A percentile compares a stretch with the other conserved stretches of the same genome.
Evolutionary conservation across 2,797 vertebrate species (phyloP).

Genomic region (Aselliscus stoliczkanus): DNA sequence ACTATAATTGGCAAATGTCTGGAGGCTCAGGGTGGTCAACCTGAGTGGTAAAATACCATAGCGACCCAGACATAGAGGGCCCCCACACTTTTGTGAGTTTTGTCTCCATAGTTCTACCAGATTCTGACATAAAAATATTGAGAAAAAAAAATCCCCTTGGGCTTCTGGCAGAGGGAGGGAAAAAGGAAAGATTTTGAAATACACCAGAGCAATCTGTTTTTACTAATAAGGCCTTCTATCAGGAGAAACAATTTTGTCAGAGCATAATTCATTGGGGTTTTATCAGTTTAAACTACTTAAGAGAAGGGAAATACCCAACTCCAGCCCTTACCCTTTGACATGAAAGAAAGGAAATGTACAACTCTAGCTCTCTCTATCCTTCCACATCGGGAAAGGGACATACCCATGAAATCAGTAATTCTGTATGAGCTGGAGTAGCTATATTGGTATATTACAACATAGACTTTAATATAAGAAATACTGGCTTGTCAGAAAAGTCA

Average conservation of each 20-base stretch:
- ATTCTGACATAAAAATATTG: background rate
- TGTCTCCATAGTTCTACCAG: background rate
- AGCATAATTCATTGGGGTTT: background rate
- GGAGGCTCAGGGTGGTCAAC: background rate
- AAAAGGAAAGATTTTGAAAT: background rate
- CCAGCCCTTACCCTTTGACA: background rate
- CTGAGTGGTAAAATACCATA: background rate
- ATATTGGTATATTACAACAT: background rate
- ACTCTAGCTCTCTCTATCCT: background rate
- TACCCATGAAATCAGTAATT: background rate
- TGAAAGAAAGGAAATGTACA: background rate
- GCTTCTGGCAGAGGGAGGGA: background rate
- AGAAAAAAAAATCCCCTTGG: background rate
- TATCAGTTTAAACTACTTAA: background rate
- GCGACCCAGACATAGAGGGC: no score
- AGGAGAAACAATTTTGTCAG: background rate
- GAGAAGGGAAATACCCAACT: background rate
- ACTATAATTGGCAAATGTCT: background rate
- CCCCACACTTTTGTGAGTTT: background rate
- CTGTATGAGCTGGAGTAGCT: background rate
- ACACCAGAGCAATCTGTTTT: background rate
- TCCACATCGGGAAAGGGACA: background rate
- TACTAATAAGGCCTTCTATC: background rate
- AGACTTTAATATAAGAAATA: background rate
- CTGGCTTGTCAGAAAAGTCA: no score